Percentiles rank a stretch among this genome's conserved stretches.
phyloP scores from a whole-genome alignment of 53 echinoderm and acorn worm genomes.

The Mesocentrotus franciscanus region DNA sequence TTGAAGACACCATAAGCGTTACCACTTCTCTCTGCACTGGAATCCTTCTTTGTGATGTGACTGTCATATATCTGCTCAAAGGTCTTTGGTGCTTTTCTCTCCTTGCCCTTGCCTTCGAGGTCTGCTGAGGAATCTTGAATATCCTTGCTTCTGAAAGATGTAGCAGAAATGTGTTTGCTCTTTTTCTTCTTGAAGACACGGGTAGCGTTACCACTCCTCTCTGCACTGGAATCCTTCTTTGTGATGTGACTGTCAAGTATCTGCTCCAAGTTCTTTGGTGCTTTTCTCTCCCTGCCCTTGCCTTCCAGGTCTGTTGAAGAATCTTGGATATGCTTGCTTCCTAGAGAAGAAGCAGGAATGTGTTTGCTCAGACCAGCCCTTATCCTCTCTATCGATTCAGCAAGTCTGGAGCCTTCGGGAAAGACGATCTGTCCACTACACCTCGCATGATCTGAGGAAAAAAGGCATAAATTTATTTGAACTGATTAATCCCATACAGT shows the following conservation, averaged over 20 bases:
- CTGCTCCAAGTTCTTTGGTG: neutral
- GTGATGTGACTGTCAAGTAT: neutral
- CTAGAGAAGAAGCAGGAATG: neutral
- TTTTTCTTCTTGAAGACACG: neutral
- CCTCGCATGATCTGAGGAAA: constrained; percentile 27
- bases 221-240: neutral
- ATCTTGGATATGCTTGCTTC: neutral
- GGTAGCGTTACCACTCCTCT: no score
- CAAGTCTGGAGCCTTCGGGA: constrained; percentile 23
- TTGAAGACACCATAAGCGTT: neutral
- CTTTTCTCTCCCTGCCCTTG: neutral
- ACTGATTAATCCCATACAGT: neutral
- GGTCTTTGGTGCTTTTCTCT: neutral
- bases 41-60: neutral
- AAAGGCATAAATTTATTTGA: neutral
- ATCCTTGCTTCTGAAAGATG: neutral
- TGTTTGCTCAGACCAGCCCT: neutral
- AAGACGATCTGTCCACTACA: constrained; percentile 16
- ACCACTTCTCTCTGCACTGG: neutral
- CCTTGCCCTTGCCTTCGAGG: neutral
- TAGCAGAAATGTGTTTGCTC: neutral
- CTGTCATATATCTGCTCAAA: neutral
- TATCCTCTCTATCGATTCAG: constrained; percentile 25
- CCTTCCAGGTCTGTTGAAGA: neutral
- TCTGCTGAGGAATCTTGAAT: neutral